Base-by-base conservation (phyloP, 2,888 invertebrate genomes). In the Chelonus formosanus region DNA sequence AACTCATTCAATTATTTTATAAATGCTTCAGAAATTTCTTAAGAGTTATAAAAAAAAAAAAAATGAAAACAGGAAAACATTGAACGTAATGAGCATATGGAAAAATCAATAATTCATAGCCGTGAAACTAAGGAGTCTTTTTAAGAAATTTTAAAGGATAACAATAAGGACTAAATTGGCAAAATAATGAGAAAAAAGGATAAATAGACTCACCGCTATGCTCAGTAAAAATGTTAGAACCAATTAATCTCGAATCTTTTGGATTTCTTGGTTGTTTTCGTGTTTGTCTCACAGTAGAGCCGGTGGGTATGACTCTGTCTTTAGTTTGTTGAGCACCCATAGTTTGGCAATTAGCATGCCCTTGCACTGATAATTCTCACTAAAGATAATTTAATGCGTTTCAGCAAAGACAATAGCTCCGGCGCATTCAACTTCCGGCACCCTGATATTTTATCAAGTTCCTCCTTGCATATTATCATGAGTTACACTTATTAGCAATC, bases 311-410 rank as follows among this genome's bases (percentile, higher is more conserved):
- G 80, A 91, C 90, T 84, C 93, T 91, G 88, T 95, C 95, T 87
- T 96, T 95, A 85, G 93, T 94, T 89, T 94, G 95, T 89, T 95
- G 95, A 84, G 95, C 95, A 86, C 95, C 95, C 95, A 95, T 95
- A 85, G 84, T 87, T 85, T 83, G 80, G 81, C 85, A 85, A 80
- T 81, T 84, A 82, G 76, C 84, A 84, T 83, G 77, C 81, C 80
- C 78, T 74, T 73, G 71, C 70, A 53, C 61, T 57, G 6, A 20
- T 73, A 67, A 63, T 69, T 69, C 70, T 70, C 75, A 74, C 73
- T 75, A 75, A 74, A 75, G 75, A 75, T 72, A 74, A 52, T 54
- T 43, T 32, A 59, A 58, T 54, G 54, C 45, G 76, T 76, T 78
- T 81, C 78, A 78, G 80, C 78, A 76, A 79, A 72, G 73, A 75